Base-by-base conservation (phyloP, 2,888 invertebrate species). In the Hirtodrosophila cameraria region DNA sequence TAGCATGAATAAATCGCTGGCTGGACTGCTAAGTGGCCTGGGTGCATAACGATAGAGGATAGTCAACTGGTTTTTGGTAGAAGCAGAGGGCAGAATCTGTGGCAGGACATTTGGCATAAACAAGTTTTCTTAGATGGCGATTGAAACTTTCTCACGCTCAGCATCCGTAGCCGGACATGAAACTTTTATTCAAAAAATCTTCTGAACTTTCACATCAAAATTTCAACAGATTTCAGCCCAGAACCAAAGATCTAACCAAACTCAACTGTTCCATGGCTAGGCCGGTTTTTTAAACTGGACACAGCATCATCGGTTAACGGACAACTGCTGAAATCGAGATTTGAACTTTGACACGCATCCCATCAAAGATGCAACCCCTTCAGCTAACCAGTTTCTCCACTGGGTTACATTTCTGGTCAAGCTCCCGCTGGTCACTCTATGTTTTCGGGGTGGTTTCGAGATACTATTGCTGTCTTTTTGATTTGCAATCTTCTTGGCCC, bases 181-280 rank as follows among this genome's bases (percentile, higher is more conserved):
- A 79, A 80, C 77, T 82, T 82, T 82, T 82, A 80, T 82, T n/a
- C n/a, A n/a, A 77, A 67, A 66, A 75, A 75, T 82, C 70, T 67
- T 12, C 53, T 80, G 86, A 83, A 83, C 80, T 85, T 83, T 83
- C 82, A 78, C 82, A 83, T 83, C 80, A 83, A 83, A 83, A 83
- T 85, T 83, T 83, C 86, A 83, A 85, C 82, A 85, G 82, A 65
- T 83, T 83, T 70, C 38, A 41, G 61, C 68, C 71, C 74, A 79
- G 65, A 70, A 73, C 9, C 38, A 12, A 33, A 20, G 11, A 18
- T 2, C 13, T 2, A 15, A 25, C 8, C 38, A 31, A 28, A 45
- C 49, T 38, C 27, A 52, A 30, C 27, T 20, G 43, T 55, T 42
- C 57, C 57, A 61, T 55, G 33, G 54, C 28, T 39, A 59, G 82